Conservation (phyloP, 1,140 invertebrate species). For the Ceratoteleas bidentatus region DNA sequence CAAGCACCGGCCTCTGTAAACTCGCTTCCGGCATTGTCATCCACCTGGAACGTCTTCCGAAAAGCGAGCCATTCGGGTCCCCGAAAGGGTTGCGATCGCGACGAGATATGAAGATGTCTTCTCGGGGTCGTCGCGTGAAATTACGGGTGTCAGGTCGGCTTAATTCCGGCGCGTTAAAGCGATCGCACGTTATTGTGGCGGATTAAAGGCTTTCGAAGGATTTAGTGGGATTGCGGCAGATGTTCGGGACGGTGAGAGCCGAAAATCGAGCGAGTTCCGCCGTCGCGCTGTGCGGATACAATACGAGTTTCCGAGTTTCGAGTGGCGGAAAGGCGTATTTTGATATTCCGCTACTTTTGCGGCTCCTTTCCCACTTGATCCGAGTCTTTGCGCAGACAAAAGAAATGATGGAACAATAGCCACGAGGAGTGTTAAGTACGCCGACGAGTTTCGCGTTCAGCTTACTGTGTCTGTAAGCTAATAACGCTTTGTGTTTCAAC, state of each 20-base stretch:
- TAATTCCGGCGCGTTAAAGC: constrained; percentile 55
- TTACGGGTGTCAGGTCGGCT: not conserved
- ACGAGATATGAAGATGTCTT: too few relatives aligned
- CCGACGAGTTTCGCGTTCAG: constrained; percentile 43
- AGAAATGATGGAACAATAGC: constrained; percentile 58
- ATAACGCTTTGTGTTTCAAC: constrained; percentile 30
- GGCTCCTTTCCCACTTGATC: constrained; percentile 55
- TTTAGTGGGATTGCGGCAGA: constrained; percentile 76
- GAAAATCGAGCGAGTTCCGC: constrained; percentile 63
- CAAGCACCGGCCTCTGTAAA: constrained; percentile 59
- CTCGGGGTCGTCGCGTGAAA: too few relatives aligned
- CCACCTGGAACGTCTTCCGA: constrained; percentile 44
- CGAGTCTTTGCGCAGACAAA: constrained; percentile 55
- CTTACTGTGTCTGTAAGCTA: constrained; percentile 31
- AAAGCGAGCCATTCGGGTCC: constrained; percentile 15
- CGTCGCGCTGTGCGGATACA: constrained; percentile 72
- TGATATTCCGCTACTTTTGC: constrained; percentile 75
- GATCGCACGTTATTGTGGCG: constrained; percentile 65
- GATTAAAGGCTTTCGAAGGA: constrained; percentile 73
- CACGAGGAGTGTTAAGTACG: constrained; percentile 39
- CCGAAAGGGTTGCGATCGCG: too few relatives aligned
- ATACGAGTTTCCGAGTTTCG: constrained; percentile 74
- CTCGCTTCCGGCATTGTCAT: constrained; percentile 48
- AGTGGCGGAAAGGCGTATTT: constrained; percentile 75
- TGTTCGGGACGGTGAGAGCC: constrained; percentile 72